phyloP scores from a whole-genome alignment of 2,113 vertebrate species.

The Bungarus multicinctus region DNA sequence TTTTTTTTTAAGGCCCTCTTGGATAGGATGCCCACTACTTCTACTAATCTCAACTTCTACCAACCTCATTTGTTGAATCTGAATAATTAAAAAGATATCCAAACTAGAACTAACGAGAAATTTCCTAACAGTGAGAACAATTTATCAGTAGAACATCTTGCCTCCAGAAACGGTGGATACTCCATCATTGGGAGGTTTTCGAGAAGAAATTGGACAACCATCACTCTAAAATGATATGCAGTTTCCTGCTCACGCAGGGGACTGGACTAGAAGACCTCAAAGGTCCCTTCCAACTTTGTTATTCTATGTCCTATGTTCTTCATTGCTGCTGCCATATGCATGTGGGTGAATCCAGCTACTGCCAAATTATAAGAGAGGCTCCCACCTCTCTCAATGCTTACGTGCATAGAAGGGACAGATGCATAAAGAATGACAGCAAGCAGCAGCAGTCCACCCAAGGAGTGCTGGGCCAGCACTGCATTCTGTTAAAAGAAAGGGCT shows the following conservation, averaged over 20 bases:
- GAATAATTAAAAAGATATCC: not conserved
- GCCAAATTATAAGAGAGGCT: too few species aligned
- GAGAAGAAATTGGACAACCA: not conserved
- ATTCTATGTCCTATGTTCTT: not conserved
- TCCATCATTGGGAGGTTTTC: not conserved
- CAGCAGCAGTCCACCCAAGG: not conserved
- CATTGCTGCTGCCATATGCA: not conserved
- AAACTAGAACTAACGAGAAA: not conserved
- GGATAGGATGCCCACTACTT: not conserved
- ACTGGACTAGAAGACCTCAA: not conserved
- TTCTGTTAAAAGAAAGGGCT: not conserved
- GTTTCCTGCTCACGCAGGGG: not conserved
- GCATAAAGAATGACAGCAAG: not conserved
- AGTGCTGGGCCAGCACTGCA: not conserved
- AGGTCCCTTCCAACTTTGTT: not conserved
- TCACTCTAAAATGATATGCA: not conserved
- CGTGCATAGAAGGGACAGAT: not conserved
- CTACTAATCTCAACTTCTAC: not conserved
- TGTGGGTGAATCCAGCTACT: not conserved
- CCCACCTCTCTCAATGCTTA: not conserved
- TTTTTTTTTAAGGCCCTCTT: not conserved
- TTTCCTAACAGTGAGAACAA: not conserved
- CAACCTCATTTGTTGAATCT: not conserved
- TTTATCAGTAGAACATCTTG: not conserved
- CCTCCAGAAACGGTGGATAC: not conserved